Percentiles rank a stretch among this genome's conserved stretches.
Conservation (phyloP, 2,888 invertebrate genomes). For the Cartodere bifasciata region DNA sequence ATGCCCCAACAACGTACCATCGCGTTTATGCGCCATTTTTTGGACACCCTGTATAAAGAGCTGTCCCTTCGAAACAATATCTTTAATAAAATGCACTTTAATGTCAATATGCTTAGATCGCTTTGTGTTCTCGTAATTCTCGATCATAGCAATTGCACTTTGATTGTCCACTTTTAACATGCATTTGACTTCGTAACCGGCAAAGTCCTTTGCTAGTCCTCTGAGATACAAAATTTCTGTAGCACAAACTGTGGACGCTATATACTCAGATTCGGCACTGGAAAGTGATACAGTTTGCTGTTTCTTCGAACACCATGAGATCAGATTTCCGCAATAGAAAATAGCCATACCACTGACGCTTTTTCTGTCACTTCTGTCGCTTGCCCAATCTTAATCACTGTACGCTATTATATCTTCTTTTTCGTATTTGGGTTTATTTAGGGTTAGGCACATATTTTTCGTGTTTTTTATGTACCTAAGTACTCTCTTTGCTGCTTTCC, state of each 20-base stretch:
- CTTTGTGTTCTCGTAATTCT: conserved; percentile 10
- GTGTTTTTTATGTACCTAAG: conserved; percentile 14
- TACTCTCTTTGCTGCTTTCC: conserved; percentile 13
- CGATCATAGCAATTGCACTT: conserved; percentile 6
- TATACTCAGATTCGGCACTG: conserved; percentile 13
- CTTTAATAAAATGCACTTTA: conserved; percentile 8
- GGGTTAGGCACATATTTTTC: conserved; percentile 10
- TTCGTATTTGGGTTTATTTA: conserved; percentile 1
- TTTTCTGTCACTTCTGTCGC: conserved; percentile 10
- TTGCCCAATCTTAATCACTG: conserved; percentile 10
- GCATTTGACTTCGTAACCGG: neutral
- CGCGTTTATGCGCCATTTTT: too few relatives aligned
- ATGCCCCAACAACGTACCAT: too few relatives aligned
- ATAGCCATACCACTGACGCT: conserved; percentile 10
- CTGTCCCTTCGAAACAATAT: conserved; percentile 6
- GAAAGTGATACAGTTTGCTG: conserved; percentile 12
- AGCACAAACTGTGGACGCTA: conserved; percentile 9
- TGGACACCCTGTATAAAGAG: too few relatives aligned
- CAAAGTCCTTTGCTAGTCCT: conserved; percentile 8
- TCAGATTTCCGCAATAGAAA: conserved; percentile 8
- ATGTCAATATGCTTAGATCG: conserved; percentile 10
- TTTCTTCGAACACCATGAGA: conserved; percentile 13
- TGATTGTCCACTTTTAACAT: conserved; percentile 7
- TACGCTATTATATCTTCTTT: conserved; percentile 2
- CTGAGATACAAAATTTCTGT: conserved; percentile 9